Percentiles rank a stretch among this genome's conserved stretches.
phyloP scores from a whole-genome alignment of 1,140 invertebrate species.

The Cryptotermes secundus region DNA sequence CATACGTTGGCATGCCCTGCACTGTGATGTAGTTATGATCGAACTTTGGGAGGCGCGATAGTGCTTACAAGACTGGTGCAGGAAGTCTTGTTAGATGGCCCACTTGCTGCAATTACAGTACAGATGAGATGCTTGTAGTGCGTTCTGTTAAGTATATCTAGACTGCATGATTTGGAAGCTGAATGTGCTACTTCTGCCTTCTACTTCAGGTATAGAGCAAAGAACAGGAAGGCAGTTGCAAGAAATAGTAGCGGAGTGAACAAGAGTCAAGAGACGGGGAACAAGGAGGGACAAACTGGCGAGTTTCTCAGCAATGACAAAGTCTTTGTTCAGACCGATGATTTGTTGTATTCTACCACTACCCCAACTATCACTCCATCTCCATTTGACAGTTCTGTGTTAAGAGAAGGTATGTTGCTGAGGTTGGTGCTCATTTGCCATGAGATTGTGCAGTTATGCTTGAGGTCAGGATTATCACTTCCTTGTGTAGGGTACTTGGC shows the following conservation, averaged over 20 bases:
- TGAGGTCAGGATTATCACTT: neutral
- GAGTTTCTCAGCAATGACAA: conserved; percentile 35
- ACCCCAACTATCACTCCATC: conserved; percentile 37
- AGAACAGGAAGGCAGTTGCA: conserved; percentile 52
- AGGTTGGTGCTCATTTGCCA: neutral
- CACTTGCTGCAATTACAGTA: too few species aligned
- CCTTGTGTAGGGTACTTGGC: conserved; percentile 23
- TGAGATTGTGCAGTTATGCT: neutral
- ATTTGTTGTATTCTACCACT: conserved; percentile 36
- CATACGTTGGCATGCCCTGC: too few species aligned
- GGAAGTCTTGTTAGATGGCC: too few species aligned
- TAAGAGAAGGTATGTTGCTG: conserved; percentile 33
- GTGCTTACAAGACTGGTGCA: too few species aligned
- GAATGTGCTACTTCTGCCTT: neutral
- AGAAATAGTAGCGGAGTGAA: conserved; percentile 25
- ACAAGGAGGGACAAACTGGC: conserved; percentile 19
- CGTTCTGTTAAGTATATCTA: too few species aligned
- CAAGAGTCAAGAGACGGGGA: conserved; percentile 26
- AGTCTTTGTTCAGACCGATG: conserved; percentile 36
- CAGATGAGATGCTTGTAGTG: too few species aligned
- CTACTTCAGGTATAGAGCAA: conserved; percentile 53
- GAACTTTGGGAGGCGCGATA: too few species aligned
- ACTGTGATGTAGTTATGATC: too few species aligned
- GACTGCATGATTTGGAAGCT: too few species aligned
- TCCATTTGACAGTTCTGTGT: conserved; percentile 32